Evolutionary conservation across 1,140 invertebrate species (phyloP).

Genomic region (Drosophila nannoptera): DNA sequence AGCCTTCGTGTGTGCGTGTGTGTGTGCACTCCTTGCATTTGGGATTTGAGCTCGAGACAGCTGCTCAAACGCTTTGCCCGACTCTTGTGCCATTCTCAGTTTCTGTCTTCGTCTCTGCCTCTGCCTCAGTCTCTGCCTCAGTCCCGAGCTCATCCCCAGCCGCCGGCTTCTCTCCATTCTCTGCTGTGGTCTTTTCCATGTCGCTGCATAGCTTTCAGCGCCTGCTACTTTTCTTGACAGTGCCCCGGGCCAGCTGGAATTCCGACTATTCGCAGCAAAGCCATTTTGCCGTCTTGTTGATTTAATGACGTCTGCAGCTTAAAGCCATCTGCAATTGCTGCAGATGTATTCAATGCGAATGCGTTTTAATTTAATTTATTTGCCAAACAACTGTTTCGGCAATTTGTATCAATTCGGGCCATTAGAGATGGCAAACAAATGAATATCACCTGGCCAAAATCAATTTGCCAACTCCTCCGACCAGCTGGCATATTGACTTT

Average conservation of each 20-base stretch:
- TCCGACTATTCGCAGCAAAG: slow-evolving; percentile 49
- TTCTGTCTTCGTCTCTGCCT: background rate
- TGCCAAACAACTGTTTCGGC: slow-evolving; percentile 30
- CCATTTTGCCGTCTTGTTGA: slow-evolving; percentile 61
- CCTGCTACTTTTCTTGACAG: slow-evolving; percentile 56
- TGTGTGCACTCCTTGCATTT: slow-evolving; percentile 63
- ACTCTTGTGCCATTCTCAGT: background rate
- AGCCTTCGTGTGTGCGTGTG: slow-evolving; percentile 34
- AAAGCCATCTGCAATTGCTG: slow-evolving; percentile 19
- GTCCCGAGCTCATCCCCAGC: background rate
- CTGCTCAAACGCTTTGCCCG: slow-evolving; percentile 45
- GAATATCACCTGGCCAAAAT: slow-evolving; percentile 23
- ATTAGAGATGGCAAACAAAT: slow-evolving; percentile 47
- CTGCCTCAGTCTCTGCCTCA: slow-evolving; percentile 12
- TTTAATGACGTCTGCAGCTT: slow-evolving; percentile 50
- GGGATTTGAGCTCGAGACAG: slow-evolving; percentile 67
- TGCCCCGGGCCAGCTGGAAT: slow-evolving; percentile 44
- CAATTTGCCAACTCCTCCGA: slow-evolving; percentile 9
- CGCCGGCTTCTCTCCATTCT: slow-evolving; percentile 23
- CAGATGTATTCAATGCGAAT: slow-evolving; percentile 41
- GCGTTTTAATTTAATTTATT: slow-evolving; percentile 40
- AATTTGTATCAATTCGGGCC: slow-evolving; percentile 40
- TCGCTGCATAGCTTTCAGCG: slow-evolving; percentile 72
- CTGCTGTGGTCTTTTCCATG: slow-evolving; percentile 72
- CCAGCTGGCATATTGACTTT: slow-evolving; percentile 18